phyloP scores from a whole-genome alignment of 2,113 vertebrate genomes.

The Phoenicopterus ruber region DNA sequence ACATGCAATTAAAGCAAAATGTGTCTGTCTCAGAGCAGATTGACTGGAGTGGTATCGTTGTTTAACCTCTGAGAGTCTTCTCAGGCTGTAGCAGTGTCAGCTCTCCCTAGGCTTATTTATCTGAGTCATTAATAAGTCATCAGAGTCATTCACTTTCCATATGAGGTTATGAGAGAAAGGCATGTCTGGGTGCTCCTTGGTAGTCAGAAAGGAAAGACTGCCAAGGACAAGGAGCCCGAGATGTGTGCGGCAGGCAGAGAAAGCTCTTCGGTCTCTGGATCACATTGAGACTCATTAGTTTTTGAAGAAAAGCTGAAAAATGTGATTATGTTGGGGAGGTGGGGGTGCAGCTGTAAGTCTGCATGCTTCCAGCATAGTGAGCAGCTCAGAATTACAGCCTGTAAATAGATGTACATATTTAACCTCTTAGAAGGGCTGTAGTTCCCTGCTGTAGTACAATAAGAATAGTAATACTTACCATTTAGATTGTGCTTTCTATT shows the following conservation, averaged over 20 bases:
- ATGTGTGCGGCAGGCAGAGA: neutral
- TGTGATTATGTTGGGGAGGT: neutral
- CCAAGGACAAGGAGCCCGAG: neutral
- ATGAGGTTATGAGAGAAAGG: neutral
- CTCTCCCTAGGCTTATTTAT: neutral
- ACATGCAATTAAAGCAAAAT: neutral
- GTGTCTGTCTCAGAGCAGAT: neutral
- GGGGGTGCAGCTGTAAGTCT: neutral
- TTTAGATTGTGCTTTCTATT: conserved; percentile 15
- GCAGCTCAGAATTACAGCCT: neutral
- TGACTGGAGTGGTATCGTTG: neutral
- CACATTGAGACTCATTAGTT: neutral
- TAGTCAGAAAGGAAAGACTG: neutral
- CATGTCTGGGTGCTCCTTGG: conserved; percentile 12
- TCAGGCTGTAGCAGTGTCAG: neutral
- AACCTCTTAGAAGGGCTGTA: conserved; percentile 3
- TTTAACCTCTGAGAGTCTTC: neutral
- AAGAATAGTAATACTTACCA: neutral
- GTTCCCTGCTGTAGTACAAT: conserved; percentile 10
- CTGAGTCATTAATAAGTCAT: conserved; percentile 27
- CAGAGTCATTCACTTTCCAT: conserved; percentile 6
- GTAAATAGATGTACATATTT: conserved; percentile 2
- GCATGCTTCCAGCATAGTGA: neutral
- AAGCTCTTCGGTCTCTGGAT: neutral
- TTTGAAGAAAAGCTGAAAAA: conserved; percentile 18